Percentiles rank a stretch among this genome's conserved stretches.
Conservation (phyloP, 2,888 invertebrate species). For the Ommatoiulus sabulosus region DNA sequence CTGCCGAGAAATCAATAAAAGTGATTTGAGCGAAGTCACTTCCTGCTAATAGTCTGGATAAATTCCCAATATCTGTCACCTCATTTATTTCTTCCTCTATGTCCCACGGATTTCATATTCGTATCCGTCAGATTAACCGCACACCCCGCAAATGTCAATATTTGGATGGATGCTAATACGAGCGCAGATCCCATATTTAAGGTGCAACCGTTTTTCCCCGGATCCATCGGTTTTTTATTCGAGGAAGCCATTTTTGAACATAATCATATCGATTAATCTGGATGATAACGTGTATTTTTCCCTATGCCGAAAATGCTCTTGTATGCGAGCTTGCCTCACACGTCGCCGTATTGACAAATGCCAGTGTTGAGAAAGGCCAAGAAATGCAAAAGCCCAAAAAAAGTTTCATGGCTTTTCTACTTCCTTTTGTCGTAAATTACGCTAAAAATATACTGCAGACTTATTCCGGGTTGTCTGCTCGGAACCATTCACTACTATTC, state of each 20-base stretch:
- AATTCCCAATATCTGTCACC: constrained; percentile 34
- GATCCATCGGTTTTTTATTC: not conserved
- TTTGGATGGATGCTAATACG: not conserved
- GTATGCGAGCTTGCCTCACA: too few species aligned
- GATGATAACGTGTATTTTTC: not conserved
- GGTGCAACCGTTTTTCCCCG: not conserved
- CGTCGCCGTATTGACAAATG: not conserved
- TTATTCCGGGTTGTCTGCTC: constrained; percentile 34
- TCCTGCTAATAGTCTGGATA: constrained; percentile 27
- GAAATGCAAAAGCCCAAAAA: not conserved
- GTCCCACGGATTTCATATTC: not conserved
- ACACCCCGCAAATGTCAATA: not conserved
- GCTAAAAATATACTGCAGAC: not conserved
- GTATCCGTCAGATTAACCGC: not conserved
- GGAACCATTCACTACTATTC: not conserved
- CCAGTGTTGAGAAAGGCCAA: not conserved
- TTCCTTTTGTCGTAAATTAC: constrained; percentile 4
- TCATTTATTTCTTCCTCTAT: constrained; percentile 34
- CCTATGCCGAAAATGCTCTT: not conserved
- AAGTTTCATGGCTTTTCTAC: not conserved
- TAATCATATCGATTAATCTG: constrained; percentile 26
- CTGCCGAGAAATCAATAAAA: constrained; percentile 3
- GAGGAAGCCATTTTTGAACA: constrained; percentile 9
- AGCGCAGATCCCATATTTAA: not conserved
- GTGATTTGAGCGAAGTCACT: constrained; percentile 12